Evolutionary conservation across 2,113 vertebrate species (phyloP).

Genomic region (Atlantisia rogersi): DNA sequence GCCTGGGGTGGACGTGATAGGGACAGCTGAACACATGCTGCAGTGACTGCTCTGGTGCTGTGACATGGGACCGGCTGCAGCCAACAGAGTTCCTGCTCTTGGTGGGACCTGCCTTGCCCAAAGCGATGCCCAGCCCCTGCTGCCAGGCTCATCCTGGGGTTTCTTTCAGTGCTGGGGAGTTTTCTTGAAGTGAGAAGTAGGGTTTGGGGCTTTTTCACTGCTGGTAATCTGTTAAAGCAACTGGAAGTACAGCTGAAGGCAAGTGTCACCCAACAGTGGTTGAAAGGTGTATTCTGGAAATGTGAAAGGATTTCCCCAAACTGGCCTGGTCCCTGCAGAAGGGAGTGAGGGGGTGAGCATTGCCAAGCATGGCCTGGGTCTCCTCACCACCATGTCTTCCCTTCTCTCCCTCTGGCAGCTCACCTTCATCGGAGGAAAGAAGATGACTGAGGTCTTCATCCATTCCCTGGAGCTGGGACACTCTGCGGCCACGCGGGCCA

Average conservation of each 20-base stretch:
- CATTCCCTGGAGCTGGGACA: constrained; percentile 95
- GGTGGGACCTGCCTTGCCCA: neutral
- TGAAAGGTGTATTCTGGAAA: neutral
- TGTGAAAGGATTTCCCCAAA: neutral
- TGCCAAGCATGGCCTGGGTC: neutral
- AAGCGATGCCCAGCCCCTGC: neutral
- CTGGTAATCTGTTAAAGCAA: neutral
- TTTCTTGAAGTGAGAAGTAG: neutral
- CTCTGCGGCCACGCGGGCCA: constrained; percentile 88
- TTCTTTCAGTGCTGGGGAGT: neutral
- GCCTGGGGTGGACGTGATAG: rapidly evolving
- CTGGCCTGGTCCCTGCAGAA: neutral
- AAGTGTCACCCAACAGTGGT: neutral
- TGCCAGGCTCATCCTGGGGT: rapidly evolving
- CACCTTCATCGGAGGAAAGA: constrained; percentile 87
- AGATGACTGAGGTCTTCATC: constrained; percentile 90
- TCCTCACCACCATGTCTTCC: neutral
- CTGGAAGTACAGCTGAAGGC: neutral
- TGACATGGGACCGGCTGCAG: neutral
- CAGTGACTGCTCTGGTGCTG: neutral
- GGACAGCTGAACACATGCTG: neutral
- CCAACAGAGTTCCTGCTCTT: neutral
- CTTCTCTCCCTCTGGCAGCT: constrained; percentile 74
- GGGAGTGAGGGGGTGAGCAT: neutral
- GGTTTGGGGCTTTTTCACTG: neutral